Base-by-base conservation (phyloP, 53 echinoderm and acorn worm genomes). In the Luidia sarsii region DNA sequence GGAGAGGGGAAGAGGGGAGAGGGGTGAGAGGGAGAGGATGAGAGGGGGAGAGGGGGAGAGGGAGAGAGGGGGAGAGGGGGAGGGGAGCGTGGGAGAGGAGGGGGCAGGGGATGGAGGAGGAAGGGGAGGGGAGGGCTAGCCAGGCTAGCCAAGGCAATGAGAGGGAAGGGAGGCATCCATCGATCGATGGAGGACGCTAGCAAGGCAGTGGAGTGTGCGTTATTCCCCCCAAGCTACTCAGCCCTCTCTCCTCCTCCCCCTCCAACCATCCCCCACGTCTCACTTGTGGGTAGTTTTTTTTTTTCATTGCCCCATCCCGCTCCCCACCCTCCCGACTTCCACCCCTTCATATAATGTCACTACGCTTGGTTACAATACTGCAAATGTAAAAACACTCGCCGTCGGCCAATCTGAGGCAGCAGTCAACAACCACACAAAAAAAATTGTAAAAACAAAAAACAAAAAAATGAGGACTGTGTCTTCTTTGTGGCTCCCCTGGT, bases 311-410 rank as follows among this genome's bases (percentile, higher is more conserved):
- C 25, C 25, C 25, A 3, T 54, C 22, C 33, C 32, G 11, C 32
- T 61, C 11, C n/a, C 3, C 1, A 4, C 15, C 15, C 63, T 32
- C 63, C 19, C 33, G 34, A 63, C 25, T 41, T 61, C 35, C 45
- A 45, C 77, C 61, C 61, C 77, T n/a, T 45, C 31, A 61, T 77
- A 77, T 77, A 77, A 77, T 61, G 77, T 77, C 77, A 77, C 37
- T 59, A 35, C 10, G 21, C 35, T 27, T 33, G 43, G 61, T 41
- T 77, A 77, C 77, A 61, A 45, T 36, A 33, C 72, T 72, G 72
- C 6, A 63, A 72, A 56, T 60, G 77, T 43, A 59, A 60, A 32
- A 20, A 41, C 28, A 45, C 29, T 61, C 30, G 61, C 77, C 77
- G 45, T 31, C 20, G 22, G 77, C 29, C 61, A 77, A 60, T 60